A percentile compares a stretch with the other conserved stretches of the same genome.
phyloP scores from a whole-genome alignment of 2,797 vertebrate species.

The Loris lydekkerianus region DNA sequence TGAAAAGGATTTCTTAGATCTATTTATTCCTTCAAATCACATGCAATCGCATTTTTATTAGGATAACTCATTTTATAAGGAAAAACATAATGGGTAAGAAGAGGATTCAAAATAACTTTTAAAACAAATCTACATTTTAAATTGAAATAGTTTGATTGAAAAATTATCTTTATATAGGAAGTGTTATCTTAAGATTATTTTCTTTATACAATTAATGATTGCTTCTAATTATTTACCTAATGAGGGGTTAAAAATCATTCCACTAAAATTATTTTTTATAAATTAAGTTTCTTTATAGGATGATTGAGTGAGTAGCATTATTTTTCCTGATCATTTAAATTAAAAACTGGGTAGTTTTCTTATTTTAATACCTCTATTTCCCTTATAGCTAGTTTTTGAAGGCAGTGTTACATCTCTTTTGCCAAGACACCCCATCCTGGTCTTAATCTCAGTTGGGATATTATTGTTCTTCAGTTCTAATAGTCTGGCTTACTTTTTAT shows the following conservation, averaged over 20 bases:
- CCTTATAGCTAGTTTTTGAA: conserved; percentile 27
- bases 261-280: conserved; percentile 58
- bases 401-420: not conserved
- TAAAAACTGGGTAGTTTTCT: conserved; percentile 71
- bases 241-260: conserved; percentile 57
- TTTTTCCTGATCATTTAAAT: conserved; percentile 79
- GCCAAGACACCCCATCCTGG: not conserved
- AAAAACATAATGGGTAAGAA: conserved; percentile 19
- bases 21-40: not conserved
- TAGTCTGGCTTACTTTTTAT: conserved; percentile 79
- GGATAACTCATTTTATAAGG: not conserved
- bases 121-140: conserved; percentile 21
- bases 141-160: conserved; percentile 36
- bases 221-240: conserved; percentile 20
- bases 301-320: conserved; percentile 71
- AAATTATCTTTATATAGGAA: not conserved
- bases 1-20: conserved; percentile 8
- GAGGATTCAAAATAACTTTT: conserved; percentile 9
- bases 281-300: conserved; percentile 36
- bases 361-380: conserved; percentile 35
- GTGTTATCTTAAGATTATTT: not conserved
- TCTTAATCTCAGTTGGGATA: conserved; percentile 62
- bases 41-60: not conserved
- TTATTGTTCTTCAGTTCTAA: conserved; percentile 79
- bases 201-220: conserved; percentile 37